phyloP scores from a whole-genome alignment of 1,140 invertebrate species.

The Ephestia elutella region DNA sequence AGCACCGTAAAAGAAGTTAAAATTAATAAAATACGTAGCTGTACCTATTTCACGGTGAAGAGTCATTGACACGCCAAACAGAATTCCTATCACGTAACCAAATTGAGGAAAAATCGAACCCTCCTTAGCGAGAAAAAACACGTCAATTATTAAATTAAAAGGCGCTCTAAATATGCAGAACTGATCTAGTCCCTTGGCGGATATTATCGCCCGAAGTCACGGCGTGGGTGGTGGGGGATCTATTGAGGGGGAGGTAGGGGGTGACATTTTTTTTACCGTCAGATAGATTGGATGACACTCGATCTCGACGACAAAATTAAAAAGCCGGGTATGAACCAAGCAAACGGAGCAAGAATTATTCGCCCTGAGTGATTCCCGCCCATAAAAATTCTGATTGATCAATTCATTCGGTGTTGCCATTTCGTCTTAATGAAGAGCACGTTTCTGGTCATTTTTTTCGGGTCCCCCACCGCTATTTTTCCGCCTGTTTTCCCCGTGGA shows the following conservation, averaged over 20 bases:
- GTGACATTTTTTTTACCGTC: slow-evolving; percentile 55
- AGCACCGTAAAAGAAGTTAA: too few species aligned
- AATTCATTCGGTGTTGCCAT: slow-evolving; percentile 69
- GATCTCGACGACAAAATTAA: slow-evolving; percentile 71
- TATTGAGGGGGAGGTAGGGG: slow-evolving; percentile 14
- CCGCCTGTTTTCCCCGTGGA: slow-evolving; percentile 59
- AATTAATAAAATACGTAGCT: too few species aligned
- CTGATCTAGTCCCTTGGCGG: slow-evolving; percentile 41
- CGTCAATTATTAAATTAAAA: slow-evolving; percentile 5
- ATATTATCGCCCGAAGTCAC: slow-evolving; percentile 42
- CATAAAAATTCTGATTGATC: slow-evolving; percentile 74
- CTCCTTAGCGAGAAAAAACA: background rate
- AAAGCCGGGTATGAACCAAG: slow-evolving; percentile 66
- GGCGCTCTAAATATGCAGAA: slow-evolving; percentile 14
- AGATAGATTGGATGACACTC: slow-evolving; percentile 72
- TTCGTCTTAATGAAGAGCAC: slow-evolving; percentile 64
- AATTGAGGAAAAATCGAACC: background rate
- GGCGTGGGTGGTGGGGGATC: slow-evolving; percentile 24
- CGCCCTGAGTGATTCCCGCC: slow-evolving; percentile 69
- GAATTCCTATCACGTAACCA: background rate
- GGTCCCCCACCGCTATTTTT: slow-evolving; percentile 51
- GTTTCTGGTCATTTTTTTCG: slow-evolving; percentile 53
- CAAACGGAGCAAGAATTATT: slow-evolving; percentile 67
- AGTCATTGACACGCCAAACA: slow-evolving; percentile 9
- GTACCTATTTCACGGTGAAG: background rate